phyloP scores from a whole-genome alignment of 2,113 vertebrate genomes.

The Salvelinus fontinalis region DNA sequence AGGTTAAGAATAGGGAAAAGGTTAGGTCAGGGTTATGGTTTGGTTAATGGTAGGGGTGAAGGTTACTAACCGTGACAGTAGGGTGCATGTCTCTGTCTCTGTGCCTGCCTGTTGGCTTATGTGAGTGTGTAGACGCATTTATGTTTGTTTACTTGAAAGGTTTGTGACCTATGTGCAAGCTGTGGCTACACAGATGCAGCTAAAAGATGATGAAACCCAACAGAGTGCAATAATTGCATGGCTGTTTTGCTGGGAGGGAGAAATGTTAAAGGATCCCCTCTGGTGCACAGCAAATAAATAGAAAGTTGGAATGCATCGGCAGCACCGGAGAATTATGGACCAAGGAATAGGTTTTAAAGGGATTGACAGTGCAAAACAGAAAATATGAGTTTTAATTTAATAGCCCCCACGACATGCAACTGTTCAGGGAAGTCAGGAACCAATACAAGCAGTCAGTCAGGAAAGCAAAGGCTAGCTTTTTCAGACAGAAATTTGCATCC shows the following conservation, averaged over 20 bases:
- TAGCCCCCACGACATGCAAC: slow-evolving; percentile 7
- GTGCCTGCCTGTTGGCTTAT: not conserved
- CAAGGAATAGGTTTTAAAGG: slow-evolving; percentile 48
- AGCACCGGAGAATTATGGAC: slow-evolving; percentile 46
- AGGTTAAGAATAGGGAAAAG: too few species aligned
- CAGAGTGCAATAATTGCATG: slow-evolving; percentile 56
- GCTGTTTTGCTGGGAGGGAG: slow-evolving; percentile 31
- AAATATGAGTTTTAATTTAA: slow-evolving; percentile 46
- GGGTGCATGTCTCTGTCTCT: too few species aligned
- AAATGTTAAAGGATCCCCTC: slow-evolving; percentile 46
- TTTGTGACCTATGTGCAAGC: not conserved
- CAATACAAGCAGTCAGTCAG: too few species aligned
- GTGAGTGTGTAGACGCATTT: not conserved
- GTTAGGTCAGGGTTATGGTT: too few species aligned
- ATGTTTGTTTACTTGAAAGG: not conserved
- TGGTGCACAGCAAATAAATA: slow-evolving; percentile 50
- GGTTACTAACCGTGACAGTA: too few species aligned
- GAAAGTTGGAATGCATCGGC: slow-evolving; percentile 50
- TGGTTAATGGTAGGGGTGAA: too few species aligned
- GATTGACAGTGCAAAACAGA: slow-evolving; percentile 40
- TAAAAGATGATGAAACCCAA: slow-evolving; percentile 60
- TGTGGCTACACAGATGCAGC: slow-evolving; percentile 29
- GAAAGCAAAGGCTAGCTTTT: too few species aligned
- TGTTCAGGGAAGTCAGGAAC: too few species aligned
- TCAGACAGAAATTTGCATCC: too few species aligned